Evolutionary conservation across 2,797 vertebrate genomes (phyloP).

Genomic region (Rallus crepitans): DNA sequence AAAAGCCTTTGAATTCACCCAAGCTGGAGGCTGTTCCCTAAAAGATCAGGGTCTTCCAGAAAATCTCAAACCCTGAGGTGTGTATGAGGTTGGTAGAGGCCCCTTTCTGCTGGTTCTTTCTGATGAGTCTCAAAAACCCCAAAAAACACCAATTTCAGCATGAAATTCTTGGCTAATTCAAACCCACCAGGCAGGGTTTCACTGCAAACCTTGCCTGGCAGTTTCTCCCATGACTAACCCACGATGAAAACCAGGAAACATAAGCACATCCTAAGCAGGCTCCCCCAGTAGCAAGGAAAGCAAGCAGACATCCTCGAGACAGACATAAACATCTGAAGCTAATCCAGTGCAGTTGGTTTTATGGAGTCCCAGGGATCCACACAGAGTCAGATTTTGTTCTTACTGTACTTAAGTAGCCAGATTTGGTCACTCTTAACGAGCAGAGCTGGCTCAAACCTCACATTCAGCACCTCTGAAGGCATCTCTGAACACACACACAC

Average conservation of each 20-base stretch:
- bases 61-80: neutral
- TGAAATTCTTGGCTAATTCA: neutral
- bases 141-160: neutral
- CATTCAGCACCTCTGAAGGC: neutral
- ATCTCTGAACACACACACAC: neutral
- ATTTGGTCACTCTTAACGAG: neutral
- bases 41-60: neutral
- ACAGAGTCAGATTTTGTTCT: neutral
- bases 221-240: neutral
- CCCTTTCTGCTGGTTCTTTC: neutral
- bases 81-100: neutral
- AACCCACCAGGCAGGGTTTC: neutral
- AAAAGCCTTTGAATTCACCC: neutral
- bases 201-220: neutral
- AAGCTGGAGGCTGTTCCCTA: neutral
- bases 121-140: neutral
- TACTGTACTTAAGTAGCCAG: neutral
- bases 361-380: neutral
- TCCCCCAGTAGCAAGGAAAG: neutral
- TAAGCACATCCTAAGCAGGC: neutral
- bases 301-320: neutral
- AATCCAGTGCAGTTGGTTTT: neutral
- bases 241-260: neutral
- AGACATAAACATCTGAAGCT: neutral
- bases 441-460: constrained; percentile 6